Percentiles rank a stretch among this genome's conserved stretches.
Conservation (phyloP, 2,113 vertebrate species). For the Morone saxatilis region DNA sequence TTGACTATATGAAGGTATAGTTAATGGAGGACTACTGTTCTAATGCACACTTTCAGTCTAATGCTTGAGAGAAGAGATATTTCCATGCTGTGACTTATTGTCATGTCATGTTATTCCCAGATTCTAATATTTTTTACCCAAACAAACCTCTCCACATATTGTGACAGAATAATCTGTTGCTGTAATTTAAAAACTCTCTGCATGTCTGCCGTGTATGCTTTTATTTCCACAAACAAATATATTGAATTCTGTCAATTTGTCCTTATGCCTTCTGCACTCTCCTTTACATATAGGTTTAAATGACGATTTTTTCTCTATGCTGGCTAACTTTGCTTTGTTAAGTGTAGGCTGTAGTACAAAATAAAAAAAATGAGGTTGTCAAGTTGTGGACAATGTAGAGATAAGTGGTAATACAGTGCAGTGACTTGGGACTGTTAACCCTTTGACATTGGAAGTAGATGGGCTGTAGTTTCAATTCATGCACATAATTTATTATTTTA, state of each 20-base stretch:
- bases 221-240: neutral
- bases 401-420: neutral
- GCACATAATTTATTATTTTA: no score
- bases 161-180: constrained; percentile 18
- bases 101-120: neutral
- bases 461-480: neutral
- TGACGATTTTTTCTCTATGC: neutral
- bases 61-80: neutral
- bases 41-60: neutral
- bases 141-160: neutral
- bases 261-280: neutral
- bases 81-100: neutral
- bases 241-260: neutral
- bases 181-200: neutral
- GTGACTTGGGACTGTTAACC: neutral
- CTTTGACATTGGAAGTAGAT: neutral
- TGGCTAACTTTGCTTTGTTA: neutral
- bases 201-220: neutral
- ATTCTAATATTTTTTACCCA: neutral
- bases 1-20: constrained; percentile 16
- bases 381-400: no score
- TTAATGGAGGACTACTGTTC: neutral
- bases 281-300: neutral
- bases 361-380: neutral
- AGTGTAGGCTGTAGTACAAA: neutral